phyloP scores from a whole-genome alignment of 2,113 vertebrate genomes.

The Poecile atricapillus region DNA sequence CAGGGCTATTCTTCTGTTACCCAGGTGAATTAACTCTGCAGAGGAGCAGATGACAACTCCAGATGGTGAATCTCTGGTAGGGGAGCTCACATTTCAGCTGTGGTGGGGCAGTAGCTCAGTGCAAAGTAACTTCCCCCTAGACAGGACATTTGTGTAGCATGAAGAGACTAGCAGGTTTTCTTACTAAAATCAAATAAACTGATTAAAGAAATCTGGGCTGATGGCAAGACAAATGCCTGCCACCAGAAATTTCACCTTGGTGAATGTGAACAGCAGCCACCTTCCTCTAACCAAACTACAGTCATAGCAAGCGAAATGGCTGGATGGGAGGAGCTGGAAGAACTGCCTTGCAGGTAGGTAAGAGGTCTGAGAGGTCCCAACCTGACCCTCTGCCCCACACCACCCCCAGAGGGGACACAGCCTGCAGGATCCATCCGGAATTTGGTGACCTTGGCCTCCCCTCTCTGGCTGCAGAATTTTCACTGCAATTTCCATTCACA shows the following conservation, averaged over 20 bases:
- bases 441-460: background rate
- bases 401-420: fast-evolving
- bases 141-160: background rate
- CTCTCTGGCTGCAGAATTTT: background rate
- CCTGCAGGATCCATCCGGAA: background rate
- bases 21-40: background rate
- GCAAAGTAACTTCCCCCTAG: background rate
- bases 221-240: background rate
- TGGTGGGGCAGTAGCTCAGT: background rate
- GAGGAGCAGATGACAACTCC: background rate
- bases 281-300: background rate
- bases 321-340: background rate
- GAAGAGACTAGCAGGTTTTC: background rate
- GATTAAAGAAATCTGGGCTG: background rate
- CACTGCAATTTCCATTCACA: background rate
- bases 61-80: background rate
- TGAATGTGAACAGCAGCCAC: background rate
- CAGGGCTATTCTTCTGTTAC: background rate
- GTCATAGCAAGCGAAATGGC: fast-evolving
- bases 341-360: background rate
- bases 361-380: background rate
- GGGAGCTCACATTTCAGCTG: background rate
- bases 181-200: background rate
- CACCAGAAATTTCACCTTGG: background rate
- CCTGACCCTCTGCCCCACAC: background rate